Evolutionary conservation across 53 echinoderm and acorn worm genomes (phyloP).

Genomic region (Glandiceps talaboti): DNA sequence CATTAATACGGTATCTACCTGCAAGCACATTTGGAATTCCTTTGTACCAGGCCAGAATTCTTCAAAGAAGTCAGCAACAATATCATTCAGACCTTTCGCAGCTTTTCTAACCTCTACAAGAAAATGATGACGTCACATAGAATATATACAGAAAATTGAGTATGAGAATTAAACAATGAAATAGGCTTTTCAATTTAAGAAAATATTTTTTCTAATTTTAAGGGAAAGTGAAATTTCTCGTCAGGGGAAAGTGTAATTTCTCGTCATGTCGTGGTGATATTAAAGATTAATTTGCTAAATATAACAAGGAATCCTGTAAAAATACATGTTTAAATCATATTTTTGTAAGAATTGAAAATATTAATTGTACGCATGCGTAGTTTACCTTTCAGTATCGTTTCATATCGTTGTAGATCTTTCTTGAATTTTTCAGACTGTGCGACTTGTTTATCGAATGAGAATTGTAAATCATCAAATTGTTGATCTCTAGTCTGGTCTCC

Average conservation of each 20-base stretch:
- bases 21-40: conserved; percentile 10
- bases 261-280: no score
- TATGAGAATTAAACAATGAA: no score
- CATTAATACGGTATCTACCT: not conserved
- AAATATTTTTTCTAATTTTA: no score
- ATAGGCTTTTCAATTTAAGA: no score
- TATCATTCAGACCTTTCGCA: conserved; percentile 11
- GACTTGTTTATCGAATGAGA: conserved; percentile 10
- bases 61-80: conserved; percentile 10
- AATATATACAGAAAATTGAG: no score
- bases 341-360: not conserved
- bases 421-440: conserved; percentile 16
- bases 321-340: no score
- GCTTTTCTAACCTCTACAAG: conserved; percentile 7
- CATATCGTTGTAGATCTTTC: conserved; percentile 3
- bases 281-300: no score
- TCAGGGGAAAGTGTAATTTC: no score
- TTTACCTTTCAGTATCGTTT: conserved; percentile 7
- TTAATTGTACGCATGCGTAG: not conserved
- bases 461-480: conserved; percentile 9
- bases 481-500: conserved; percentile 5
- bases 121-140: no score
- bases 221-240: no score
- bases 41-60: conserved; percentile 10
- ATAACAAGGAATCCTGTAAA: no score